Evolutionary conservation across 2,888 invertebrate genomes (phyloP).

Genomic region (Conistra vaccinii): DNA sequence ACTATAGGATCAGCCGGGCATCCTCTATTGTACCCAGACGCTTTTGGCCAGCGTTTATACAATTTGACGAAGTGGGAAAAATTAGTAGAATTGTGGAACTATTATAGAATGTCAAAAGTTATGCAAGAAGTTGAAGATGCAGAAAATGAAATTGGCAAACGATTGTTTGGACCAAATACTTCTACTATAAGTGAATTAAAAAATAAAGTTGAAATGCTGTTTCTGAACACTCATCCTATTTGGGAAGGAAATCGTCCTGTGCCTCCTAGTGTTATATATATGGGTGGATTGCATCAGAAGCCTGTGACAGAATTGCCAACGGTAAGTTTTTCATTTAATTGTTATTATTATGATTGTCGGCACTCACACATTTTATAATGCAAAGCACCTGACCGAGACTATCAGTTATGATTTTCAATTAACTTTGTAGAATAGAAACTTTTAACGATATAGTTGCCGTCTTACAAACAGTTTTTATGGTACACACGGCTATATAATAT

Average conservation of each 20-base stretch:
- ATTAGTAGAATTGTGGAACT: slow-evolving; percentile 57
- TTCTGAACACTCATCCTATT: slow-evolving; percentile 81
- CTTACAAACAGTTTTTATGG: too few species aligned
- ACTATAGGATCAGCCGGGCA: slow-evolving; percentile 67
- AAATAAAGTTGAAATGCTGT: slow-evolving; percentile 77
- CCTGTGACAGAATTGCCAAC: slow-evolving; percentile 43
- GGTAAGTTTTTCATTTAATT: slow-evolving; percentile 11
- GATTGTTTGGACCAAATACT: slow-evolving; percentile 68
- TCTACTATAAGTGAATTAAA: slow-evolving; percentile 65
- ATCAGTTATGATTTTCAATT: not conserved
- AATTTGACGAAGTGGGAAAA: slow-evolving; percentile 73
- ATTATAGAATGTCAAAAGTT: slow-evolving; percentile 34
- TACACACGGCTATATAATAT: too few species aligned
- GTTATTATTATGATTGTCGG: too few species aligned
- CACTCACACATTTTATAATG: not conserved
- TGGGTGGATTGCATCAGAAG: slow-evolving; percentile 75
- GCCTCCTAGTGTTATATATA: slow-evolving; percentile 79
- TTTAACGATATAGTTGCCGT: too few species aligned
- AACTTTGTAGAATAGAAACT: not conserved
- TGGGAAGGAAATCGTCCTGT: slow-evolving; percentile 79
- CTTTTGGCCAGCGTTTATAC: slow-evolving; percentile 56
- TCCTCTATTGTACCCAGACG: slow-evolving; percentile 70
- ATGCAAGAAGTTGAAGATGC: slow-evolving; percentile 37
- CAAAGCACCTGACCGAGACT: not conserved
- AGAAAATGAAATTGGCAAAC: slow-evolving; percentile 61